phyloP scores from a whole-genome alignment of 2,113 vertebrate genomes.

The Thinocorus orbignyianus region DNA sequence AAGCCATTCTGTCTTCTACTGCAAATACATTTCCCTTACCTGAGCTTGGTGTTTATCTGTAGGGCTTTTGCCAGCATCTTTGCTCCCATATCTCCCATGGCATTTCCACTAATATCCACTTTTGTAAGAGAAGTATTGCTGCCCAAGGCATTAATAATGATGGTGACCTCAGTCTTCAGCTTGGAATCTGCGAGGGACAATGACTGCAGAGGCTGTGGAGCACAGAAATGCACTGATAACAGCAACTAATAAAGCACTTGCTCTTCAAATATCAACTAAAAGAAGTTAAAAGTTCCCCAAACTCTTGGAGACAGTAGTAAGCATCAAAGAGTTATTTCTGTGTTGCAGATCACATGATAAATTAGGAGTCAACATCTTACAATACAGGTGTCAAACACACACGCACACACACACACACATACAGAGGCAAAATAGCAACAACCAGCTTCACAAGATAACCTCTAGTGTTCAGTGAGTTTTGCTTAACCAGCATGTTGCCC shows the following conservation, averaged over 20 bases:
- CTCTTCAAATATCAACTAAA: neutral
- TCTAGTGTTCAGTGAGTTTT: neutral
- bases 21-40: constrained; percentile 61
- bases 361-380: neutral
- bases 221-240: neutral
- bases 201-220: constrained; percentile 88
- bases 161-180: constrained; percentile 92
- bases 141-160: constrained; percentile 93
- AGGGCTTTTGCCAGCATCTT: constrained; percentile 98
- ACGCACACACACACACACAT: neutral
- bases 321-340: neutral
- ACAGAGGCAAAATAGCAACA: neutral
- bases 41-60: constrained; percentile 97
- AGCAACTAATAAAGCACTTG: neutral
- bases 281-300: neutral
- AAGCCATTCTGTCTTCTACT: neutral
- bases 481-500: neutral
- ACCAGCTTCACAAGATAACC: neutral
- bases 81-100: constrained; percentile 97
- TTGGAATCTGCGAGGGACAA: constrained; percentile 95
- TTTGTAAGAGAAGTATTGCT: constrained; percentile 94
- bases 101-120: constrained; percentile 95
- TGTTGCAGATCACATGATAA: neutral
- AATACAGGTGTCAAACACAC: neutral
- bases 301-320: neutral